Evolutionary conservation across 2,113 vertebrate species (phyloP).

Genomic region (Eolophus roseicapilla): DNA sequence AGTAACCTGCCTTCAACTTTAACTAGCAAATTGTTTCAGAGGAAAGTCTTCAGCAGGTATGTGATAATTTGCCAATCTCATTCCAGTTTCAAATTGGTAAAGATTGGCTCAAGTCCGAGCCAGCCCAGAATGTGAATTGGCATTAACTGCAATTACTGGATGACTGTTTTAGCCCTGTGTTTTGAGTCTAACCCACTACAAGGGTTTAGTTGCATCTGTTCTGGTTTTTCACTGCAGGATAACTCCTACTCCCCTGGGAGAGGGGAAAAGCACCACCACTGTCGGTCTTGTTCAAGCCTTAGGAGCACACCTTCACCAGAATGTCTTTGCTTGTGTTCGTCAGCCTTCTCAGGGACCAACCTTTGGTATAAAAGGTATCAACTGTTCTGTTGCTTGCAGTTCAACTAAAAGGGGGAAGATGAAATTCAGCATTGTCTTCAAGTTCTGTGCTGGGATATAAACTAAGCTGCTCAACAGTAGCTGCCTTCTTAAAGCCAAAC

Average conservation of each 20-base stretch:
- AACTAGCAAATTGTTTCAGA: not conserved
- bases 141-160: not conserved
- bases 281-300: conserved; percentile 93
- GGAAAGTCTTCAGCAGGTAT: not conserved
- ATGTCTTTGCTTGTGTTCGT: conserved; percentile 95
- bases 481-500: not conserved
- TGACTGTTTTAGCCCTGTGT: not conserved
- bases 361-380: conserved; percentile 95
- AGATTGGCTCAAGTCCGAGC: not conserved
- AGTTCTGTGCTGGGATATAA: not conserved
- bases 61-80: not conserved
- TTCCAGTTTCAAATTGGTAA: not conserved
- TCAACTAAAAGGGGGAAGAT: not conserved
- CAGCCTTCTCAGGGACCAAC: conserved; percentile 98
- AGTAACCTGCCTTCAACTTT: not conserved
- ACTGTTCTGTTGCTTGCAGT: not conserved
- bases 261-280: conserved; percentile 97
- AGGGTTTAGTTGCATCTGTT: not conserved
- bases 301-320: conserved; percentile 89
- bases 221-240: conserved; percentile 78
- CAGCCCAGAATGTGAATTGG: not conserved
- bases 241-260: conserved; percentile 95
- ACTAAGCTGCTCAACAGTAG: not conserved
- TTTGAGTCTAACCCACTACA: not conserved
- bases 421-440: not conserved